phyloP scores from a whole-genome alignment of 2,888 invertebrate species.

The Maniola hyperantus region DNA sequence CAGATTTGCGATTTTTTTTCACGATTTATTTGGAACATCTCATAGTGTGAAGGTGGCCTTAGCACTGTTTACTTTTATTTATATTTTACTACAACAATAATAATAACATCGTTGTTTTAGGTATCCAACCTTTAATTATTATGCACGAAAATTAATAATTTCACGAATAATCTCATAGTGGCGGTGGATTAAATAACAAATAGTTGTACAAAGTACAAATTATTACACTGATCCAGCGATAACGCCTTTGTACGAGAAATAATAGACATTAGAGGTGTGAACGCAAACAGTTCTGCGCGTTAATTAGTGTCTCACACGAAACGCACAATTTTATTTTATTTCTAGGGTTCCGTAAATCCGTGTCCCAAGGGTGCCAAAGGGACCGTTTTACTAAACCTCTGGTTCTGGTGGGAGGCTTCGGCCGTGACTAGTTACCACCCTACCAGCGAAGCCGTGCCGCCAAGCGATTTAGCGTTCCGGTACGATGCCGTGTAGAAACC shows the following conservation, averaged over 20 bases:
- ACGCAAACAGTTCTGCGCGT: neutral
- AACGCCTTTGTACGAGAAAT: slow-evolving; percentile 6
- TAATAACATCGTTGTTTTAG: neutral
- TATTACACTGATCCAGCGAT: slow-evolving; percentile 7
- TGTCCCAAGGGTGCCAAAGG: too few relatives aligned
- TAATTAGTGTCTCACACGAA: slow-evolving; percentile 17
- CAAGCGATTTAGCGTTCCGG: too few relatives aligned
- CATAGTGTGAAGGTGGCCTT: too few relatives aligned
- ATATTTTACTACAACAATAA: neutral
- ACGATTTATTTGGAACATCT: too few relatives aligned
- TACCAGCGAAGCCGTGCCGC: too few relatives aligned
- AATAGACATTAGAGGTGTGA: slow-evolving; percentile 22
- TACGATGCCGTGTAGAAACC: too few relatives aligned
- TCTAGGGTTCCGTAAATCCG: too few relatives aligned
- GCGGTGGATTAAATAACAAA: slow-evolving; percentile 8
- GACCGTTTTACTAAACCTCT: too few relatives aligned
- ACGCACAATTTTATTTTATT: neutral
- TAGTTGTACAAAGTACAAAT: slow-evolving; percentile 11
- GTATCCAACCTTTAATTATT: neutral
- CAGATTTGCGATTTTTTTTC: too few relatives aligned
- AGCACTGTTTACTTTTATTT: neutral
- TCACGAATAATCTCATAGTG: neutral
- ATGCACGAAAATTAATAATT: slow-evolving; percentile 15
- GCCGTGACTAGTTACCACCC: too few relatives aligned
- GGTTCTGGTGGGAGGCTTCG: too few relatives aligned